Evolutionary conservation across 2,888 invertebrate genomes (phyloP).

Genomic region (Rapana venosa): DNA sequence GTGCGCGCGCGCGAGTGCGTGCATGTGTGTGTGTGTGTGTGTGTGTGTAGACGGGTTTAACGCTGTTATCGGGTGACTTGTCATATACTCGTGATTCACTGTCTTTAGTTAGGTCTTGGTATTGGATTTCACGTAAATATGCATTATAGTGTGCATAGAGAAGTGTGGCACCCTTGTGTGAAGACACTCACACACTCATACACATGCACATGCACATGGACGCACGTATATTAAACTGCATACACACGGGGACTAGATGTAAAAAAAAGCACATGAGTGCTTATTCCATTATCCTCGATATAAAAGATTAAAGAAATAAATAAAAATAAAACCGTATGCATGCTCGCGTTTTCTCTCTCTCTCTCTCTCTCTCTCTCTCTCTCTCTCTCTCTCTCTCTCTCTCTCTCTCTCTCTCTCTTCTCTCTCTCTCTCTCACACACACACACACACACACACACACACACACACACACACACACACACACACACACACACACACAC

Average conservation of each 20-base stretch:
- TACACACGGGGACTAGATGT: no score
- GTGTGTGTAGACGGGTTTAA: not conserved
- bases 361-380: no score
- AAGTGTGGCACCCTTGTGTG: no score
- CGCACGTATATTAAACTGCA: not conserved
- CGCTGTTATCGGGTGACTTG: not conserved
- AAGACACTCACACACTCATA: not conserved
- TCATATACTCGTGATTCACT: not conserved
- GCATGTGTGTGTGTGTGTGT: no score
- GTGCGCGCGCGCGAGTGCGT: no score
- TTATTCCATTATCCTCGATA: no score
- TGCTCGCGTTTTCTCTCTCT: no score
- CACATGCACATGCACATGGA: not conserved
- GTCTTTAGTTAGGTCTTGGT: not conserved
- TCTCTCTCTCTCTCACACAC: not conserved
- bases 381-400: no score
- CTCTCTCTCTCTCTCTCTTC: no score
- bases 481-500: conserved; percentile 18
- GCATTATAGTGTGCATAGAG: not conserved
- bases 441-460: not conserved
- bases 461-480: not conserved
- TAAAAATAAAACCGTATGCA: no score
- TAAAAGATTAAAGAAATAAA: no score
- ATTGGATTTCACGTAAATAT: not conserved
- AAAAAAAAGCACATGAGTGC: no score